phyloP scores from a whole-genome alignment of 2,888 invertebrate species.

The Napeogenes sylphis region DNA sequence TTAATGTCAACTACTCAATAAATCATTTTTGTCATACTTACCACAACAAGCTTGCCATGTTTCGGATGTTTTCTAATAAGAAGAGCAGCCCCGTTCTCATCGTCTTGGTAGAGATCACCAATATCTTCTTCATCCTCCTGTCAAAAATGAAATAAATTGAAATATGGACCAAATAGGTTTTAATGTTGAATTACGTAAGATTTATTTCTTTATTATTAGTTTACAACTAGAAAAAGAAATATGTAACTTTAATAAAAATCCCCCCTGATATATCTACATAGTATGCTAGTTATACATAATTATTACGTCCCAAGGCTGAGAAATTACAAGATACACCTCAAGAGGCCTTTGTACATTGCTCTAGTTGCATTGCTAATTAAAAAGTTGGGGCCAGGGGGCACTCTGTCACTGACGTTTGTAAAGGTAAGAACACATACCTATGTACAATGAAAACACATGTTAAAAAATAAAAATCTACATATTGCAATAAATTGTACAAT shows the following conservation, averaged over 20 bases:
- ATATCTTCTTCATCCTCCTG: slow-evolving; percentile 83
- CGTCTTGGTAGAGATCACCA: slow-evolving; percentile 93
- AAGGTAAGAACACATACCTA: slow-evolving; percentile 4
- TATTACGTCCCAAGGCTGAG: neutral
- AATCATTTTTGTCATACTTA: slow-evolving; percentile 71
- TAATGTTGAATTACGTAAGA: neutral
- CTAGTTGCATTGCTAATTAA: slow-evolving; percentile 24
- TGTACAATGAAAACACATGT: neutral
- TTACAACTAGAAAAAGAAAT: too few species aligned
- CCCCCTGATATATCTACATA: too few species aligned
- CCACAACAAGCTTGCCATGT: slow-evolving; percentile 90
- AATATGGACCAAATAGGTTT: neutral
- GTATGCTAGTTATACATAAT: neutral
- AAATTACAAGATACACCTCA: neutral
- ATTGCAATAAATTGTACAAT: neutral
- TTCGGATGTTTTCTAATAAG: slow-evolving; percentile 87
- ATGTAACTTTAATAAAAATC: too few species aligned
- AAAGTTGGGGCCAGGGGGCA: slow-evolving; percentile 16
- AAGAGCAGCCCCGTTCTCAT: slow-evolving; percentile 90
- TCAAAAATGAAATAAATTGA: slow-evolving; percentile 20
- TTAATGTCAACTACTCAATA: too few species aligned
- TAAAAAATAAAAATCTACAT: neutral
- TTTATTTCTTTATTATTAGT: neutral
- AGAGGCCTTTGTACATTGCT: slow-evolving; percentile 9
- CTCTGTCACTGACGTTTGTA: slow-evolving; percentile 13